Conservation (phyloP, 2,113 vertebrate genomes). For the Centropus bengalensis region DNA sequence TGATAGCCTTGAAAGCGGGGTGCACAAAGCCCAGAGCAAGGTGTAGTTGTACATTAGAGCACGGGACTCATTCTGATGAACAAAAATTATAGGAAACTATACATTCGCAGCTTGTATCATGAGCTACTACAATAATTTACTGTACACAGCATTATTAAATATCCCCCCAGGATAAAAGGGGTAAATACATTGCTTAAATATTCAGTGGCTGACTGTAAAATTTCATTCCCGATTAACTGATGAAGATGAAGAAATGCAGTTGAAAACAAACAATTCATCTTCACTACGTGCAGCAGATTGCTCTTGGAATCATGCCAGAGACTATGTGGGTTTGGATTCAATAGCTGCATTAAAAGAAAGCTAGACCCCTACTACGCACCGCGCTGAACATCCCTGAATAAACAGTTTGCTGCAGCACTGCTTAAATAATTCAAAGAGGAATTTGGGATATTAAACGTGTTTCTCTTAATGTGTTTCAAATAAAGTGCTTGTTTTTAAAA, state of each 20-base stretch:
- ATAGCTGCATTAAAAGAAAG: conserved; percentile 9
- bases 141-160: not conserved
- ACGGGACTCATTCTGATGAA: not conserved
- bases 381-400: not conserved
- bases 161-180: conserved; percentile 46
- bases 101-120: not conserved
- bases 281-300: not conserved
- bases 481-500: not conserved
- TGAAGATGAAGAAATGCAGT: conserved; percentile 60
- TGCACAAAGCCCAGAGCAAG: not conserved
- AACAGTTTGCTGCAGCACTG: not conserved
- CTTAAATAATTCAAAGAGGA: not conserved
- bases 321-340: conserved; percentile 21
- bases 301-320: conserved; percentile 20
- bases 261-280: conserved; percentile 68
- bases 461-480: not conserved
- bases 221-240: conserved; percentile 51
- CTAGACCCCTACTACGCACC: not conserved
- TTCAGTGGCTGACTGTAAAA: conserved; percentile 39
- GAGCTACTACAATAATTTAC: not conserved
- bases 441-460: not conserved
- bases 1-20: not conserved
- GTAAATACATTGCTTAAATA: conserved; percentile 46
- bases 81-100: not conserved
- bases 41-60: too few relatives aligned